Evolutionary conservation across 2,888 invertebrate genomes (phyloP).

Genomic region (Catonia carolina): DNA sequence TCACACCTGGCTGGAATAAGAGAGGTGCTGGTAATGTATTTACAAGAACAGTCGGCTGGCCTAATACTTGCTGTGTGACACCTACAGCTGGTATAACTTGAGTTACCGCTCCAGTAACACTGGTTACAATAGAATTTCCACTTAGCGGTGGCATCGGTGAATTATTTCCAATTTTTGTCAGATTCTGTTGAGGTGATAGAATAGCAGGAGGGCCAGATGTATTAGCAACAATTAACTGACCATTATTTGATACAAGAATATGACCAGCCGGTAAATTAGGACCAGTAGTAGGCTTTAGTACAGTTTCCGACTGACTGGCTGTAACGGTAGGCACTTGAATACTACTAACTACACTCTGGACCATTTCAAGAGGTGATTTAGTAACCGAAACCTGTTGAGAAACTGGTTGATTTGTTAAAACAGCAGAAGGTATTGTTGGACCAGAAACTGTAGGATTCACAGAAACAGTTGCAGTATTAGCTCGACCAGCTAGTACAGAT

Average conservation of each 20-base stretch:
- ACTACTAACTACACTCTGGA: constrained; percentile 45
- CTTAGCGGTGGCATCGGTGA: constrained; percentile 60
- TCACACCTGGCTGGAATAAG: constrained; percentile 68
- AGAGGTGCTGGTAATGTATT: constrained; percentile 73
- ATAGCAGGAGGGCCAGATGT: constrained; percentile 38
- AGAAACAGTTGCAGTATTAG: constrained; percentile 69
- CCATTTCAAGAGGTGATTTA: constrained; percentile 67
- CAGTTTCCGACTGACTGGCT: constrained; percentile 30
- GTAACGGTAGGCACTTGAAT: constrained; percentile 36
- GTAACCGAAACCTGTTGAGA: constrained; percentile 32
- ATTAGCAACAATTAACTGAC: constrained; percentile 63
- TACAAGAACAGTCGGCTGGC: constrained; percentile 70
- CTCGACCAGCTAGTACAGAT: constrained; percentile 66
- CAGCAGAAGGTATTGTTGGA: constrained; percentile 16
- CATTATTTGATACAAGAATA: constrained; percentile 68
- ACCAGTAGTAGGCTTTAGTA: constrained; percentile 46
- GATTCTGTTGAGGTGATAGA: constrained; percentile 41
- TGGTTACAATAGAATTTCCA: constrained; percentile 56
- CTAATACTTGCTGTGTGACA: constrained; percentile 59
- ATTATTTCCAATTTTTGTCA: constrained; percentile 49
- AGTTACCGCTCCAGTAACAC: constrained; percentile 56
- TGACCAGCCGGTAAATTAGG: constrained; percentile 55
- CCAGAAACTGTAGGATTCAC: constrained; percentile 39
- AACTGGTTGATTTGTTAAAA: constrained; percentile 20
- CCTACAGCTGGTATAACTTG: constrained; percentile 55